Percentiles rank a stretch among this genome's conserved stretches.
These are phyloP conservation scores for Drosophila bunnanda DNA, from an alignment of 2,888 invertebrate species.

Conservation along the genomic window DNA sequence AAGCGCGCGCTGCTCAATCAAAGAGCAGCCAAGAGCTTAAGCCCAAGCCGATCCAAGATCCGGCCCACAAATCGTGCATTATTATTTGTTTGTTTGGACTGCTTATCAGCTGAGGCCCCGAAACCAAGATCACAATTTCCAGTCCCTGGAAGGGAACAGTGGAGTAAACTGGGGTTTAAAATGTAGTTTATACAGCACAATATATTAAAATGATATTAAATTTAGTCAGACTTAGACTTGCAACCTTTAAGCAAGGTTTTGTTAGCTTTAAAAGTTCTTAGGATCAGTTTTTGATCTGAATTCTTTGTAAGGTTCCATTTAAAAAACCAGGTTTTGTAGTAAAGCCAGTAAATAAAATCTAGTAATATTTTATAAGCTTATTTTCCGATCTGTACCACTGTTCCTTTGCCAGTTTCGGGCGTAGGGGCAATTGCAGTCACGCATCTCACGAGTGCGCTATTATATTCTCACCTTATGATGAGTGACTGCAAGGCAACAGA, in stretches of 20 bases:
- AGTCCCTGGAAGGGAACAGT: conserved; percentile 2
- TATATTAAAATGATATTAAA: too few relatives aligned
- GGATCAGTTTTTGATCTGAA: too few relatives aligned
- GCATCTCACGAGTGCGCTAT: conserved; percentile 85
- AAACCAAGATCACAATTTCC: conserved; percentile 57
- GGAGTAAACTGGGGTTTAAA: background rate
- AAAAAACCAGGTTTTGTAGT: too few relatives aligned
- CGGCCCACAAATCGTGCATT: conserved; percentile 73
- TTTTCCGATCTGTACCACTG: conserved; percentile 35
- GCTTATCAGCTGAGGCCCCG: conserved; percentile 67
- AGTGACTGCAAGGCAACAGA: conserved; percentile 56
- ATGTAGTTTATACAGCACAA: background rate
- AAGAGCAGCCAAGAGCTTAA: conserved; percentile 33
- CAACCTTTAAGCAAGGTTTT: too few relatives aligned
- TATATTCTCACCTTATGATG: conserved; percentile 82
- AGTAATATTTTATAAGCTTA: background rate
- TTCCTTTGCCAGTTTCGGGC: conserved; percentile 58
- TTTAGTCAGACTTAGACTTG: too few relatives aligned
- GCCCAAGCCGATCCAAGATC: conserved; percentile 17
- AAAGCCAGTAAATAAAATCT: background rate
- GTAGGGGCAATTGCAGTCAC: conserved; percentile 83
- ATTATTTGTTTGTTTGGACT: conserved; percentile 78
- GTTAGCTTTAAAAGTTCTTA: too few relatives aligned
- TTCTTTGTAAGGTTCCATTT: too few relatives aligned
- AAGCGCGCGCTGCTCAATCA: conserved; percentile 69